Conservation (phyloP, 2,888 invertebrate species). For the Ochropacha duplaris region DNA sequence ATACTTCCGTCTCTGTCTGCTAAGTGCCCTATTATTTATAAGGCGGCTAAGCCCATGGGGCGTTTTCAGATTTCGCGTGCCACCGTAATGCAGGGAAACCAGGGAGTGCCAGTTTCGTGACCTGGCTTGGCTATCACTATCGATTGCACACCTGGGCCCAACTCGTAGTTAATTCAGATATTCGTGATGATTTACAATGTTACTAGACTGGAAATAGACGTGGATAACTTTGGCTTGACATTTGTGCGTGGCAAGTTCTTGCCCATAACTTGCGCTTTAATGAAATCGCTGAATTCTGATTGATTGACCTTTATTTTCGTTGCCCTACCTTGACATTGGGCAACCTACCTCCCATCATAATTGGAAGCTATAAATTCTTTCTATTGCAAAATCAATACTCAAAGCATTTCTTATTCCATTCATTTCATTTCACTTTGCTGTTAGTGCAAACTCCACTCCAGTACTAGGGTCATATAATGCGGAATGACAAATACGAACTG, state of each 20-base stretch:
- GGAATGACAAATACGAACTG: too few relatives aligned
- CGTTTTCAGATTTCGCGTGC: constrained; percentile 6
- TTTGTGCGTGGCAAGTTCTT: background rate
- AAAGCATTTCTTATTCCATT: too few relatives aligned
- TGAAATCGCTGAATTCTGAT: background rate
- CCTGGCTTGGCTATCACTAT: constrained; percentile 16
- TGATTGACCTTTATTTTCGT: background rate
- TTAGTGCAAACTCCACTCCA: too few relatives aligned
- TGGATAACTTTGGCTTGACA: constrained; percentile 10
- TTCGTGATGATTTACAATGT: constrained; percentile 9
- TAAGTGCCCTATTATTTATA: constrained; percentile 3
- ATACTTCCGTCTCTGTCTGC: background rate
- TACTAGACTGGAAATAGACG: background rate
- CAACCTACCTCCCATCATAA: background rate
- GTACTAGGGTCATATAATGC: too few relatives aligned
- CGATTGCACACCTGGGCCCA: constrained; percentile 16
- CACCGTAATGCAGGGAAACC: constrained; percentile 5
- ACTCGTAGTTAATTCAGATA: constrained; percentile 16
- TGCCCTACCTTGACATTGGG: background rate
- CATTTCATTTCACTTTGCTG: too few relatives aligned
- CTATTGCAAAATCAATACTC: background rate
- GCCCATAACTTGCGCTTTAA: background rate
- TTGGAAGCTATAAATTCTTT: background rate
- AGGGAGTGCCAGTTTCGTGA: constrained; percentile 26
- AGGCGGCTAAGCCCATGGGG: constrained; percentile 9